Base-by-base conservation (phyloP, 2,888 invertebrate genomes). In the Ethmia dodecea region DNA sequence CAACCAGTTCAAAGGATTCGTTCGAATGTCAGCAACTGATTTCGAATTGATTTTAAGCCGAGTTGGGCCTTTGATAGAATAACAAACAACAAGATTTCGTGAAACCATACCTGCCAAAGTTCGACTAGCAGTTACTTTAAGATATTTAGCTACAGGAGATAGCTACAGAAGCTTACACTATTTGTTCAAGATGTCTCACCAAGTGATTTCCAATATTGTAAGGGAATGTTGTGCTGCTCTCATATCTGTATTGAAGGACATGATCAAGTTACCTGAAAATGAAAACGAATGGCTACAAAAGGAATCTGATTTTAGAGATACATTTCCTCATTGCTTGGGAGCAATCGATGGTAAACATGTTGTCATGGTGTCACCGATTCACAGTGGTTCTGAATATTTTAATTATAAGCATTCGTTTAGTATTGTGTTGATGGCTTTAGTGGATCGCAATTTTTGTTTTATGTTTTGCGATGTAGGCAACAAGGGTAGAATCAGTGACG, bases 261-360 rank as follows among this genome's bases (percentile, higher is more conserved):
- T 11, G 16, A 16, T 15, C n/a, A 29, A 29, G 29, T n/a, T 29
- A 29, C 32, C 24, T 15, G 14, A n/a, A 8, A 32, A 5, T 11
- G 14, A 13, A 38, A 6, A 33, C n/a, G 38, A 38, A 11, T 38
- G 33, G 38, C 16, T 33, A 28, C 25, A 33, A 26, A 30, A 30
- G 13, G 35, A 35, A 32, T 8, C 28, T n/a, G 35, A 29, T 29
- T 39, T 35, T 26, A 20, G 25, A 13, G 31, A 29, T 15, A 28
- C 5, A 27, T 42, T 36, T 36, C 42, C 42, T n/a, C 41, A 33
- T 30, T 42, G 41, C 26, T 13, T 38, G 12, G 38, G 33, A 18
- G 28, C 32, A 4, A 28, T 41, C 11, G 41, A 41, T 35, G 41
- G 41, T 10, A 41, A 41, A 32, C 41, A 42, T 34, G 30, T 36